Evolutionary conservation across 2,888 invertebrate genomes (phyloP).

Genomic region (Oscheius myriophilus): DNA sequence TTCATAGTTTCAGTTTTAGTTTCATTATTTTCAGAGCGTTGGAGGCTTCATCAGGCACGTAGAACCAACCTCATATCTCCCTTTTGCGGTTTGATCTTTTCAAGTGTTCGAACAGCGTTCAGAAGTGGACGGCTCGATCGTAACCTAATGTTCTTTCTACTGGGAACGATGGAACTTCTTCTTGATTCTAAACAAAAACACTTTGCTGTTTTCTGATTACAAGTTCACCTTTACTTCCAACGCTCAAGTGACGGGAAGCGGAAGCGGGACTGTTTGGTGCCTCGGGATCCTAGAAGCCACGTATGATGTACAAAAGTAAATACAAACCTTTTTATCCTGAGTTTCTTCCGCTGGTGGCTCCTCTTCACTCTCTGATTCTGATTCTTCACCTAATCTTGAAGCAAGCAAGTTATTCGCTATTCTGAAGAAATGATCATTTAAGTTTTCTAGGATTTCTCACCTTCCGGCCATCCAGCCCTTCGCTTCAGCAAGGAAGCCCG

Average conservation of each 20-base stretch:
- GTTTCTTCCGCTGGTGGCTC: background rate
- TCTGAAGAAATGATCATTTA: slow-evolving; percentile 21
- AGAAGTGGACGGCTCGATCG: slow-evolving; percentile 33
- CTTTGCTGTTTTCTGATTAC: no score
- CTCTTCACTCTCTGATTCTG: slow-evolving; percentile 43
- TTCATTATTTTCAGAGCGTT: background rate
- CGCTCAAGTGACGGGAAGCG: background rate
- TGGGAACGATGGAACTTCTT: no score
- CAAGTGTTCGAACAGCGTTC: slow-evolving; percentile 50
- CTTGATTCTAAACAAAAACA: background rate
- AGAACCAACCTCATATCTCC: slow-evolving; percentile 30
- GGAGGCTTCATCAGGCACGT: no score
- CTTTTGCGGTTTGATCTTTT: slow-evolving; percentile 32
- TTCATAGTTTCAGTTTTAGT: no score
- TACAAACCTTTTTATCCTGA: no score
- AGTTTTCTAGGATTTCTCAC: slow-evolving; percentile 14
- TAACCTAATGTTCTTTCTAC: no score
- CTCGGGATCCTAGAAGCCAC: slow-evolving; percentile 8
- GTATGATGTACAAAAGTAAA: background rate
- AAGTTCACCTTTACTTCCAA: background rate
- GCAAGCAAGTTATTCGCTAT: slow-evolving; percentile 51
- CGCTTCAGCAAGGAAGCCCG: slow-evolving; percentile 44
- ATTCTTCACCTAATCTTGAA: slow-evolving; percentile 38
- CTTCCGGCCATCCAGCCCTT: slow-evolving; percentile 53
- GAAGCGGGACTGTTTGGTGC: slow-evolving; percentile 1